Conservation (phyloP, 1,140 invertebrate genomes). For the Apis laboriosa region DNA sequence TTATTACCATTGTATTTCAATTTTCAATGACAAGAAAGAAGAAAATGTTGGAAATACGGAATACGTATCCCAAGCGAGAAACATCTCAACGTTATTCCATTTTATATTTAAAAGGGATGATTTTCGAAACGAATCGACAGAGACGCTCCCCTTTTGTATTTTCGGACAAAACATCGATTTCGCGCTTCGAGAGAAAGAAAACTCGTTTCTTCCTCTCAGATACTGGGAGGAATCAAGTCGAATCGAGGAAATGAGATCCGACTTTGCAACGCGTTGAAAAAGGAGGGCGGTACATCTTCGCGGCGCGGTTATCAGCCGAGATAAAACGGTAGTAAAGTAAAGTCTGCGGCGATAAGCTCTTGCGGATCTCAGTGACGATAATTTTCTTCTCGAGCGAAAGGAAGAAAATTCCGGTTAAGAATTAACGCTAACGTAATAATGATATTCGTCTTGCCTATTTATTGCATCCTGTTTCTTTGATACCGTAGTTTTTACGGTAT, state of each 20-base stretch:
- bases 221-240: not conserved
- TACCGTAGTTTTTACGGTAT: no score
- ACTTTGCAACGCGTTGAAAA: slow-evolving; percentile 3
- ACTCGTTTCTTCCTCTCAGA: not conserved
- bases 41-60: no score
- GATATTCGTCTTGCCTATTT: not conserved
- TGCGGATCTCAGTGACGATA: slow-evolving; percentile 7
- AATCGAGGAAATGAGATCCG: not conserved
- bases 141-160: not conserved
- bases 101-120: slow-evolving; percentile 7
- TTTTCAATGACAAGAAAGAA: no score
- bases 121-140: not conserved
- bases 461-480: not conserved
- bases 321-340: slow-evolving; percentile 26
- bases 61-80: no score
- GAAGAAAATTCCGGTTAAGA: not conserved
- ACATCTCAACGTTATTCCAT: not conserved
- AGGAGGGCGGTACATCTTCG: not conserved
- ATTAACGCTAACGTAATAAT: not conserved
- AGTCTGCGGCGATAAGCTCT: not conserved
- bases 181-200: not conserved
- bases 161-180: not conserved
- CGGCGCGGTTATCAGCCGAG: slow-evolving; percentile 5
- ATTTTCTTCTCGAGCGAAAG: not conserved
- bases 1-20: no score